Conservation (phyloP, 1,140 invertebrate species). For the Hypothenemus hampei region DNA sequence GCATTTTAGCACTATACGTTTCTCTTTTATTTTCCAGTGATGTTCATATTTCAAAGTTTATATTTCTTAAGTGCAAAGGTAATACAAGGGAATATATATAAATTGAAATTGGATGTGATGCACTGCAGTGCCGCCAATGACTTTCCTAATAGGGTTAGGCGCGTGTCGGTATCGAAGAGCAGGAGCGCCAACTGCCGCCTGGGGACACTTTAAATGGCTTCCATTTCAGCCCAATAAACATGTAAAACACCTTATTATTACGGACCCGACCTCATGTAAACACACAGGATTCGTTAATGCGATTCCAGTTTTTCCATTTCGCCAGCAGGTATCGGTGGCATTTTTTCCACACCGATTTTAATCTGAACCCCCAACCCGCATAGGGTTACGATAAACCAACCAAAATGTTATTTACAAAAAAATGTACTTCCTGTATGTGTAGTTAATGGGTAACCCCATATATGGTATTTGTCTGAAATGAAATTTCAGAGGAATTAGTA, state of each 20-base stretch:
- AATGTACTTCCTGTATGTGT: too few species aligned
- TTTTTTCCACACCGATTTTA: too few species aligned
- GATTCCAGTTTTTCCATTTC: constrained; percentile 16
- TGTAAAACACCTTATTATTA: constrained; percentile 46
- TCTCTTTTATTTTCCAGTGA: neutral
- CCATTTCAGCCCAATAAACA: constrained; percentile 47
- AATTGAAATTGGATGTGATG: neutral
- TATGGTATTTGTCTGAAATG: too few species aligned
- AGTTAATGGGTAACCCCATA: too few species aligned
- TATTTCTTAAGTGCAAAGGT: neutral
- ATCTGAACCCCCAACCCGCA: too few species aligned
- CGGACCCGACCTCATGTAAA: constrained; percentile 28
- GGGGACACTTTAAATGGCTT: constrained; percentile 45
- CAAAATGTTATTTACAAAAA: too few species aligned
- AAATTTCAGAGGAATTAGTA: too few species aligned
- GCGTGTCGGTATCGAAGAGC: constrained; percentile 26
- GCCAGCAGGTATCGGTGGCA: too few species aligned
- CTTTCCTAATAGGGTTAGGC: constrained; percentile 35
- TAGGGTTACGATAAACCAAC: too few species aligned
- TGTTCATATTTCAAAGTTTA: neutral
- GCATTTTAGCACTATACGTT: neutral
- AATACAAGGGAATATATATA: neutral
- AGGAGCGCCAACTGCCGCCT: constrained; percentile 32
- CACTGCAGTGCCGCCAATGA: constrained; percentile 17
- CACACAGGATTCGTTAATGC: constrained; percentile 20